phyloP scores from a whole-genome alignment of 2,113 vertebrate species.

The Eublepharis macularius region DNA sequence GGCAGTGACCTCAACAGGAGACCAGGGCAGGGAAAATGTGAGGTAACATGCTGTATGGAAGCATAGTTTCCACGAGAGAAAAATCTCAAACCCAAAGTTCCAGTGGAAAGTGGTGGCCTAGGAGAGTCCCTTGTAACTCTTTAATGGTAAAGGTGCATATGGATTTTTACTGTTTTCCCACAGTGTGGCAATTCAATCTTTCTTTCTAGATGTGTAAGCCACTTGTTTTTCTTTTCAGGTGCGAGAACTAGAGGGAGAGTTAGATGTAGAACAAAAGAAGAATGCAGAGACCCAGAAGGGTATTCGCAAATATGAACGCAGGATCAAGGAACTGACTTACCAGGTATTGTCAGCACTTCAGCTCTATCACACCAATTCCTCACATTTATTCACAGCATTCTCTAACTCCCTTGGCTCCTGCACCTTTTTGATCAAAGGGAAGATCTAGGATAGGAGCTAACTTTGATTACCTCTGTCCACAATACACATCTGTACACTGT shows the following conservation, averaged over 20 bases:
- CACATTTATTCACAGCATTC: not conserved
- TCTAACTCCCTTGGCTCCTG: not conserved
- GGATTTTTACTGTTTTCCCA: not conserved
- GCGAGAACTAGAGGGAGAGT: conserved; percentile 88
- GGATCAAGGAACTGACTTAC: conserved; percentile 88
- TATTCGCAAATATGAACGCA: conserved; percentile 87
- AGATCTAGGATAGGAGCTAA: not conserved
- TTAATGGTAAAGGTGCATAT: not conserved
- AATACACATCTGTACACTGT: not conserved
- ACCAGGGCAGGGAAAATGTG: no score
- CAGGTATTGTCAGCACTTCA: conserved; percentile 72
- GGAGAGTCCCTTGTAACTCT: not conserved
- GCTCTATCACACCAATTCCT: not conserved
- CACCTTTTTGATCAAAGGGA: not conserved
- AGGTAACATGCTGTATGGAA: no score
- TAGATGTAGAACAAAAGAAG: conserved; percentile 87
- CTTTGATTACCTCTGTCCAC: not conserved
- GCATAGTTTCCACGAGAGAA: not conserved
- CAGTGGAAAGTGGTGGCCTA: not conserved
- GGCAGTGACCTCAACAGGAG: no score
- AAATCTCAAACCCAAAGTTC: not conserved
- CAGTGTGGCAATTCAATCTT: not conserved
- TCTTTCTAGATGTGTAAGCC: not conserved
- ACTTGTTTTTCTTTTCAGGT: conserved; percentile 70
- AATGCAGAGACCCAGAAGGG: conserved; percentile 89